Evolutionary conservation across 2,888 invertebrate genomes (phyloP).

Genomic region (Dichetophora obliterata): DNA sequence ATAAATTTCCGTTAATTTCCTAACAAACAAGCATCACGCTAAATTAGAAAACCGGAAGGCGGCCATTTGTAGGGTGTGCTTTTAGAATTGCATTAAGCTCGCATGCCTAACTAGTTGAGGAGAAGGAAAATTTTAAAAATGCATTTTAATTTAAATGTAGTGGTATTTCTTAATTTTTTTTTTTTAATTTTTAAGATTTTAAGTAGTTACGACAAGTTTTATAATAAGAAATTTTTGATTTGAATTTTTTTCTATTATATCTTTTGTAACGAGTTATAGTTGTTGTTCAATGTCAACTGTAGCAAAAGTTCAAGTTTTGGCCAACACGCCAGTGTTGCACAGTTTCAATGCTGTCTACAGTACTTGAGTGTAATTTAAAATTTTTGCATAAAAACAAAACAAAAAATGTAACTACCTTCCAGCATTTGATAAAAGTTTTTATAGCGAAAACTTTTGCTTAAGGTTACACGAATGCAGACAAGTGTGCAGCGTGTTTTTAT

Average conservation of each 20-base stretch:
- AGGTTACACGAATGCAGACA: neutral
- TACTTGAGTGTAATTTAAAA: conserved; percentile 7
- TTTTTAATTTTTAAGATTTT: neutral
- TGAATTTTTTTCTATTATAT: too few species aligned
- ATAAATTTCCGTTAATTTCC: neutral
- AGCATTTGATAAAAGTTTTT: neutral
- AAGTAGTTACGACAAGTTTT: too few species aligned
- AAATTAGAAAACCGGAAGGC: conserved; percentile 1
- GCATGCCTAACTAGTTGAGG: neutral
- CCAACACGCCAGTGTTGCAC: conserved; percentile 12
- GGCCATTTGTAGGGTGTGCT: conserved; percentile 12
- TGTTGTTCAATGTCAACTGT: conserved; percentile 19
- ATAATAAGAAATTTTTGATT: too few species aligned
- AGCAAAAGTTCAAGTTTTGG: conserved; percentile 32
- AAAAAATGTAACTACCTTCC: neutral
- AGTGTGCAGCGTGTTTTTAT: neutral
- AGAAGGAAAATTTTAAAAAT: too few species aligned
- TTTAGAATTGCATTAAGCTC: conserved; percentile 50
- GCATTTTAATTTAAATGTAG: too few species aligned
- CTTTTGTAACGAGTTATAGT: too few species aligned
- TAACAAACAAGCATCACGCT: neutral
- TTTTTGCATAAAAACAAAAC: conserved; percentile 22
- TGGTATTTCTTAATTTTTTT: neutral
- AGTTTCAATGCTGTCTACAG: conserved; percentile 30
- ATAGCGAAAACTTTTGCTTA: neutral